These are phyloP conservation scores for Rynchops niger DNA, from an alignment of 2,113 vertebrate species.

Conservation along the genomic window DNA sequence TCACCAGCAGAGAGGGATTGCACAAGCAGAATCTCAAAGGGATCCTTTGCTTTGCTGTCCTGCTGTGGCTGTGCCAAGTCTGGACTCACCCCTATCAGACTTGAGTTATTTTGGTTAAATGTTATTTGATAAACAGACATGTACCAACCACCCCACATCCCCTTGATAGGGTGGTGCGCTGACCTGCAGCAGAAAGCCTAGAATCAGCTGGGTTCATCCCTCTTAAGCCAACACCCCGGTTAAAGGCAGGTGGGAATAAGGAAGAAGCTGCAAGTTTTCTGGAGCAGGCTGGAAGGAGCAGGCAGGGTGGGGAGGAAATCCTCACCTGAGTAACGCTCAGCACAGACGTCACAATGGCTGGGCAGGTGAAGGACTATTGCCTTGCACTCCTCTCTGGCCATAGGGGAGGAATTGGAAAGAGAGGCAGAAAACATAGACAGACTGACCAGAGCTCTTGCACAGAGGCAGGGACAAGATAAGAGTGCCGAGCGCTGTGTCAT, in stretches of 20 bases:
- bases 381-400: not conserved
- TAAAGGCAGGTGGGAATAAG: not conserved
- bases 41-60: not conserved
- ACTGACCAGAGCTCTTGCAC: not conserved
- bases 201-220: not conserved
- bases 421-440: not conserved
- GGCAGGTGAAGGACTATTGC: not conserved
- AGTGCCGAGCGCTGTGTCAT: fast-evolving
- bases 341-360: not conserved
- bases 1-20: not conserved
- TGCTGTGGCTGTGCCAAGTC: fast-evolving
- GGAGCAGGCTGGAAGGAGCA: not conserved
- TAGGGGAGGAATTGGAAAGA: not conserved
- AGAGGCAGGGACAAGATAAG: not conserved
- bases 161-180: fast-evolving
- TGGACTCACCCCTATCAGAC: not conserved
- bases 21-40: not conserved
- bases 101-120: not conserved
- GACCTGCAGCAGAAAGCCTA: not conserved
- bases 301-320: not conserved
- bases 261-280: not conserved
- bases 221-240: not conserved
- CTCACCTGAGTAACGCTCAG: not conserved
- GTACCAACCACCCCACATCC: not conserved
- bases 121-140: not conserved